Percentiles rank a stretch among this genome's conserved stretches.
Evolutionary conservation across 2,888 invertebrate genomes (phyloP).

Genomic region (Danaus chrysippus): DNA sequence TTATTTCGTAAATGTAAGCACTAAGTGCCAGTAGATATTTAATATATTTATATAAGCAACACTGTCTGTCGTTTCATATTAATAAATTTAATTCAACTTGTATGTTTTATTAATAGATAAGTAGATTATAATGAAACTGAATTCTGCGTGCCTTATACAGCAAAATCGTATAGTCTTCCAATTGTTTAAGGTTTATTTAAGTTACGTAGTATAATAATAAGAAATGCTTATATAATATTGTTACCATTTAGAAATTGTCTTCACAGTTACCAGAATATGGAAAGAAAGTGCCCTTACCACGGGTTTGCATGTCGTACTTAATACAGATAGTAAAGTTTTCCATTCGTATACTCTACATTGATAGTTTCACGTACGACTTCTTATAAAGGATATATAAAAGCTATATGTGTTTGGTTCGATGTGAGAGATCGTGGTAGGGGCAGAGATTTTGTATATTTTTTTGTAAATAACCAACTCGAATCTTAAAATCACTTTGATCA

Average conservation of each 20-base stretch:
- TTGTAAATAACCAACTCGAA: too few species aligned
- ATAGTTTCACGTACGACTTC: too few species aligned
- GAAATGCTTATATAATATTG: constrained; percentile 32
- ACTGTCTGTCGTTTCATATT: neutral
- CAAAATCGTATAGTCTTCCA: constrained; percentile 75
- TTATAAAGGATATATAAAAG: too few species aligned
- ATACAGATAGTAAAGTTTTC: too few species aligned
- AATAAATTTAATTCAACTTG: constrained; percentile 2
- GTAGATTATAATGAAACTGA: constrained; percentile 23
- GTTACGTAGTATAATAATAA: constrained; percentile 10
- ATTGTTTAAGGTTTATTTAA: constrained; percentile 3
- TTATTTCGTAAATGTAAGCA: constrained; percentile 29
- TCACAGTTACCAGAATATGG: constrained; percentile 59
- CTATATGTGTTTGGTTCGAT: too few species aligned
- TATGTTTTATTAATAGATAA: constrained; percentile 7
- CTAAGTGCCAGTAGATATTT: constrained; percentile 35
- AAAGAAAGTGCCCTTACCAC: constrained; percentile 10
- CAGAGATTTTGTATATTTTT: too few species aligned
- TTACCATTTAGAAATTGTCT: constrained; percentile 60
- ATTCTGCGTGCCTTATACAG: constrained; percentile 68
- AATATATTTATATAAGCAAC: constrained; percentile 7
- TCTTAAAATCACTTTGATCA: too few species aligned
- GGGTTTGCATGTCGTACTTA: too few species aligned
- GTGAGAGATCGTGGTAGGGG: too few species aligned
- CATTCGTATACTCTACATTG: too few species aligned